Conservation (phyloP, 2,113 vertebrate species). For the Gopherus flavomarginatus region DNA sequence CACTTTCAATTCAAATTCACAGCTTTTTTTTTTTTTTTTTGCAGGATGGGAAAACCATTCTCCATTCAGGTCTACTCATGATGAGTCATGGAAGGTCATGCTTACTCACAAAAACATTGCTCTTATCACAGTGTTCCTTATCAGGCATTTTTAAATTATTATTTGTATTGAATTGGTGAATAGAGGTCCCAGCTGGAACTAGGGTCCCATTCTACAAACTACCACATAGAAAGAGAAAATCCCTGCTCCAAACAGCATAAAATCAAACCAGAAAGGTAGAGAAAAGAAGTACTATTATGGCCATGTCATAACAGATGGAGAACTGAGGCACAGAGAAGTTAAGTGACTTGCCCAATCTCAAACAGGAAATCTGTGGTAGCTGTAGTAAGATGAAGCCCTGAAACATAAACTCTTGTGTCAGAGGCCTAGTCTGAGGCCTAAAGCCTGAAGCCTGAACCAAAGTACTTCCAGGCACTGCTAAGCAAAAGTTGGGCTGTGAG, state of each 20-base stretch:
- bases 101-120: background rate
- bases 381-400: no score
- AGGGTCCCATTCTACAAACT: background rate
- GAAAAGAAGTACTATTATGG: background rate
- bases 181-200: background rate
- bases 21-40: background rate
- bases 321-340: background rate
- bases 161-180: background rate
- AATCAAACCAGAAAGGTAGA: background rate
- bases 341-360: background rate
- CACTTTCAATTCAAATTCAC: background rate
- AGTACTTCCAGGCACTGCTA: no score
- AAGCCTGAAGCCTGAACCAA: no score
- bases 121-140: background rate
- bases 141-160: background rate
- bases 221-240: background rate
- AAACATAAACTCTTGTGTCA: no score
- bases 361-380: background rate
- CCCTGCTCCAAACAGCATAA: background rate
- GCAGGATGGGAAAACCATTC: background rate
- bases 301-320: background rate
- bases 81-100: background rate
- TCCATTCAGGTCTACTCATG: background rate
- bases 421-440: no score
- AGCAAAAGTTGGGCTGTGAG: no score